Evolutionary conservation across 2,888 invertebrate genomes (phyloP), one percentile per base, ranked within the genome.

Genomic region (Colostygia pectinataria): DNA sequence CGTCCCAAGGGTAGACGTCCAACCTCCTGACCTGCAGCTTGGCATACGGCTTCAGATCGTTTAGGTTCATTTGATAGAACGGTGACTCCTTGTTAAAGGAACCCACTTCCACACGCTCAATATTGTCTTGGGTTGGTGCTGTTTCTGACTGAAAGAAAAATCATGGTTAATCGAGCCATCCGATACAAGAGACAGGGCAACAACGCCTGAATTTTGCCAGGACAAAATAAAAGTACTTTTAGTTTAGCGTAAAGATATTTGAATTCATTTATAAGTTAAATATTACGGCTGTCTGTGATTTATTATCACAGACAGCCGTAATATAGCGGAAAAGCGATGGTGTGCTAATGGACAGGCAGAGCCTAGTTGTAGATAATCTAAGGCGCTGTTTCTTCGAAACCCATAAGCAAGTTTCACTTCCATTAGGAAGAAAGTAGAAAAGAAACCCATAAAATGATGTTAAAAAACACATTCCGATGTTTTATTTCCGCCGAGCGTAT

Each of bases 21-120:
- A 90, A 65, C 27, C 79, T 71, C 18, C 68, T 72, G 0, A 88
- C 81, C 37, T 72, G 60, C 10, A 90, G 66, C 1, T 50, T 54
- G 0, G 83, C 89, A 56, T 87, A 90, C 0, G 83, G 79, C 18
- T 79, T 72, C 49, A 90, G 55, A 43, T 87, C 86, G 46, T 84
- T 83, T 27, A 89, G 54, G 58, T 88, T 89, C 66, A 80, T 78
- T 58, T 90, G 87, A 57, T 82, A 90, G 68, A 90, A 90, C 0
- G 89, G 89, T 0, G 89, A 90, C 4, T 68, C 72, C 33, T 53
- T 59, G 55, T 86, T 74, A 60, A 88, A 89, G 0, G 89, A 89
- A 0, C 89, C 89, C 1, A 90, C 80, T 49, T 82, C 83, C 1
- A 90, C 87, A 20, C 89, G 65, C 14, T 77, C 76, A 4, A 90